A percentile compares a stretch with the other conserved stretches of the same genome.
phyloP scores from a whole-genome alignment of 1,140 invertebrate genomes.

The Coptotermes formosanus region DNA sequence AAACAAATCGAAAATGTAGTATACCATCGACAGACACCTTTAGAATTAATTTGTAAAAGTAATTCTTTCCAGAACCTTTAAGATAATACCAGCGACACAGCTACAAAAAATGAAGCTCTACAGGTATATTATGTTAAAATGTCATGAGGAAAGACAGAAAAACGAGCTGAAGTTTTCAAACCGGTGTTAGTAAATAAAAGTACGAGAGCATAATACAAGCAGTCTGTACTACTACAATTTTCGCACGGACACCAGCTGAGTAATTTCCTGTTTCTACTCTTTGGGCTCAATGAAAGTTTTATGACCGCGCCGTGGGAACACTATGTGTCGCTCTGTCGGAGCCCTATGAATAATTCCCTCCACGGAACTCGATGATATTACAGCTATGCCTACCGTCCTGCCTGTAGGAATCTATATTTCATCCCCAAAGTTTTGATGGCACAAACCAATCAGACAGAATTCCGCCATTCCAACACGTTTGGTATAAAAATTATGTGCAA shows the following conservation, averaged over 20 bases:
- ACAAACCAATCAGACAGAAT: constrained; percentile 1
- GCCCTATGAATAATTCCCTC: background rate
- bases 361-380: constrained; percentile 5
- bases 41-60: no score
- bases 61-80: no score
- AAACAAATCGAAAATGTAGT: no score
- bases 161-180: background rate
- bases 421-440: constrained; percentile 6
- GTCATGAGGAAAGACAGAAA: background rate
- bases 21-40: no score
- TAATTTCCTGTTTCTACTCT: background rate
- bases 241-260: background rate
- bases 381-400: background rate
- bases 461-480: constrained; percentile 2
- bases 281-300: constrained; percentile 11
- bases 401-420: background rate
- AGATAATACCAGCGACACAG: no score
- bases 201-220: background rate
- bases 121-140: background rate
- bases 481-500: background rate
- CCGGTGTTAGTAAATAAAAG: background rate
- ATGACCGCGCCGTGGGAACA: background rate
- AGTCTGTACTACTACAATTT: background rate
- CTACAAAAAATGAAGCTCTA: no score
- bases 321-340: background rate